Evolutionary conservation across 2,888 invertebrate genomes (phyloP).

Genomic region (Caenorhabditis afra): DNA sequence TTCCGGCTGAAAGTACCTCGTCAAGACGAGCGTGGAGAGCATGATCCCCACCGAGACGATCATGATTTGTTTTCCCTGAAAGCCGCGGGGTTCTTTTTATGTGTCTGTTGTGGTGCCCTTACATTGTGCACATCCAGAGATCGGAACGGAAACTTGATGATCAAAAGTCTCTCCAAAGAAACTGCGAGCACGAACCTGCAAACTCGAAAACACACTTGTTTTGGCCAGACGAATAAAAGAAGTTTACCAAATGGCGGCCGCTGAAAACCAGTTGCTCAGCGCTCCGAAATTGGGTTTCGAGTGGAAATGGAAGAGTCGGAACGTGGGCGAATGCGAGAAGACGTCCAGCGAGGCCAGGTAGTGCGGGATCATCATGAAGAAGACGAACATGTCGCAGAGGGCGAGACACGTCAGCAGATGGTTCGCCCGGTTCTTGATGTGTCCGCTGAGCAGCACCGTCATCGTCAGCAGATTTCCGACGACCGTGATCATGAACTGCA

Average conservation of each 20-base stretch:
- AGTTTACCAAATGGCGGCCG: constrained; percentile 71
- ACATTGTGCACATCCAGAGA: constrained; percentile 69
- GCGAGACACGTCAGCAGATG: constrained; percentile 70
- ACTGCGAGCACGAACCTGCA: constrained; percentile 73
- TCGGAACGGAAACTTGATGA: constrained; percentile 73
- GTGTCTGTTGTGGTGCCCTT: constrained; percentile 12
- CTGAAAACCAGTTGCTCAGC: constrained; percentile 72
- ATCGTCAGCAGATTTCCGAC: constrained; percentile 77
- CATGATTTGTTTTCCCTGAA: constrained; percentile 63
- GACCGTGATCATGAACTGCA: constrained; percentile 75
- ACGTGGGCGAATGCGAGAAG: constrained; percentile 52
- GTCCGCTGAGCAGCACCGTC: constrained; percentile 72
- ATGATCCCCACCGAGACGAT: constrained; percentile 60
- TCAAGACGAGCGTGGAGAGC: constrained; percentile 59
- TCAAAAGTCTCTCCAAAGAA: constrained; percentile 69
- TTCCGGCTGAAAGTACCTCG: constrained; percentile 41
- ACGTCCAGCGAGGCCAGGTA: constrained; percentile 64
- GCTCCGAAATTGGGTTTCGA: constrained; percentile 69
- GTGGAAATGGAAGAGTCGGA: constrained; percentile 67
- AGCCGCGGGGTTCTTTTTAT: neutral
- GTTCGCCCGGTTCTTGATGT: constrained; percentile 72
- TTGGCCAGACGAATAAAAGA: constrained; percentile 6
- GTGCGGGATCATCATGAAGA: constrained; percentile 69
- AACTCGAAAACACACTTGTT: constrained; percentile 11
- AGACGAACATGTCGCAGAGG: constrained; percentile 71